Evolutionary conservation across 2,113 vertebrate species (phyloP), one percentile per base, ranked within the genome.

Genomic region (Pleuronectes platessa): DNA sequence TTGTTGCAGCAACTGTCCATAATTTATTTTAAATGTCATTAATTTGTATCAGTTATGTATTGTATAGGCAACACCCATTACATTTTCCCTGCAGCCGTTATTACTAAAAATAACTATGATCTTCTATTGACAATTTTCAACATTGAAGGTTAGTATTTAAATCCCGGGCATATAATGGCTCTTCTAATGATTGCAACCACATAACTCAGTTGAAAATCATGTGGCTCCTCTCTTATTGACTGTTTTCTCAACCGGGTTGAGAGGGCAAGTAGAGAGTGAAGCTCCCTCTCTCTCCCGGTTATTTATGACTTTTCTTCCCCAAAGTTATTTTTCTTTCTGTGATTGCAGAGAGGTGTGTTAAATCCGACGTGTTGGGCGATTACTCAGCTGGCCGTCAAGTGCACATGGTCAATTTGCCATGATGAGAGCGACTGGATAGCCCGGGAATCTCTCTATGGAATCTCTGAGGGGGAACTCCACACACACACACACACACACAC

Each of bases 251-350:
- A 79, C 74, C 59, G 23, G 76, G 90, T 92, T 91, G 84, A 91
- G 78, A 90, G 90, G 90, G 86, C 90, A 91, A 90, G 86, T 85
- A 91, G 86, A 89, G 85, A 92, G 90, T 86, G 87, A 90, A 83
- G 87, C 89, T 83, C 85, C 79, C 79, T 85, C 86, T 86, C 86
- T 78, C 66, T 64, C 83, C 40, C 26, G 78, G 89, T 91, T 92
- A 93, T 93, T 94, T 92, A 92, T 92, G 90, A 90, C 89, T 90
- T 93, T 88, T 90, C 81, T 87, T 77, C 89, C 85, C 75, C 81
- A 90, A 90, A 92, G 90, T 92, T 92, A 92, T 92, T 93, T 93
- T 92, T 92, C 91, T 93, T 93, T 85, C 87, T 86, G 85, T 91
- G 90, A 92, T 92, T 91, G 92, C 80, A 9, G 82, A 90, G 80